Percentiles rank a stretch among this genome's conserved stretches.
phyloP scores from a whole-genome alignment of 2,113 vertebrate genomes.

The Actenoides lindsayi region DNA sequence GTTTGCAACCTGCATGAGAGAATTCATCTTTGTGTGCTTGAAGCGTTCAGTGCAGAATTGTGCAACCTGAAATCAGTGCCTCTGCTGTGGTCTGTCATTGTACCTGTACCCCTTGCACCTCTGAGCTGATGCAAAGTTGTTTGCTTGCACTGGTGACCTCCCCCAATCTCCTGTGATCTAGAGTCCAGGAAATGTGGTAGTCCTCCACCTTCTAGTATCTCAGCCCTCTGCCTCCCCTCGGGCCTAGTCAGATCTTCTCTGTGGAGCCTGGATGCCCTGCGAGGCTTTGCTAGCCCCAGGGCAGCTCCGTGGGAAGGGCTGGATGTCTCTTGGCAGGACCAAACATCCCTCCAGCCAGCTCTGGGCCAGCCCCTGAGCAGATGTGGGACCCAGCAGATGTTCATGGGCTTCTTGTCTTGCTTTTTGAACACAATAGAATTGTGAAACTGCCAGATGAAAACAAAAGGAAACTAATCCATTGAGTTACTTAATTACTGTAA shows the following conservation, averaged over 20 bases:
- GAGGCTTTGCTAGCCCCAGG: neutral
- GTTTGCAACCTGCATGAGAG: neutral
- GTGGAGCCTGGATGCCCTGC: accelerated
- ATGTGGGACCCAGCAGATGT: accelerated
- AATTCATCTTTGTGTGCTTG: neutral
- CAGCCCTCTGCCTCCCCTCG: neutral
- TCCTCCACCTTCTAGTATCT: neutral
- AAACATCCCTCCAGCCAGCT: neutral
- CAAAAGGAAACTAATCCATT: neutral
- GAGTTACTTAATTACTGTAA: neutral
- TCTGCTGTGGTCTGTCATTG: accelerated
- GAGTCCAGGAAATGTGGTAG: neutral
- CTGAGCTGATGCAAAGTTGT: neutral
- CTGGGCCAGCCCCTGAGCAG: neutral
- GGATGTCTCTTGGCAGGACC: neutral
- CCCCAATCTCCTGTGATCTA: neutral
- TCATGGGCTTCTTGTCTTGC: neutral
- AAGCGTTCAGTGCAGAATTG: neutral
- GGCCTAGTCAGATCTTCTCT: neutral
- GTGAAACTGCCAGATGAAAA: neutral
- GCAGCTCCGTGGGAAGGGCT: neutral
- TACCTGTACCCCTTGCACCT: accelerated
- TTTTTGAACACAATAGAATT: neutral
- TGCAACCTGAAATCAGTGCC: neutral
- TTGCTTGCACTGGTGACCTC: neutral